Evolutionary conservation across 2,797 vertebrate species (phyloP).

Genomic region (Myotis myotis): DNA sequence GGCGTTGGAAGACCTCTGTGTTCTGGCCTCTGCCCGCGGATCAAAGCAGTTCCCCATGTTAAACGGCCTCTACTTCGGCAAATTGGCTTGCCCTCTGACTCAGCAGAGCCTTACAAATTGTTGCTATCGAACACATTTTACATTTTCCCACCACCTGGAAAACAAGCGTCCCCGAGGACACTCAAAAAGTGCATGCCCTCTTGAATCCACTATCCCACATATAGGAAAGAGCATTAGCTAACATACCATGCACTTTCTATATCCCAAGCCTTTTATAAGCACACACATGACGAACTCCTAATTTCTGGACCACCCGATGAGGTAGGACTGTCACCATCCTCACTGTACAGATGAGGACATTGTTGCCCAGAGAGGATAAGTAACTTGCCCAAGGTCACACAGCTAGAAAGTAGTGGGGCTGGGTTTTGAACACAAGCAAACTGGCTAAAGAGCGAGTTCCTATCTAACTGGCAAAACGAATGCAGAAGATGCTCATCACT

Average conservation of each 20-base stretch:
- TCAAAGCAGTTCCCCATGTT: background rate
- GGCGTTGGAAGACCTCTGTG: background rate
- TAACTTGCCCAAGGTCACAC: background rate
- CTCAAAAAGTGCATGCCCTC: accelerated
- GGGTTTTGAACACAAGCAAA: background rate
- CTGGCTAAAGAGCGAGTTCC: background rate
- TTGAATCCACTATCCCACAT: background rate
- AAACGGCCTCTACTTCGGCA: background rate
- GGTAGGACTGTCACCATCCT: background rate
- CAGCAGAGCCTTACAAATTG: background rate
- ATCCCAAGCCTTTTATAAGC: background rate
- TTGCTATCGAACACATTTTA: background rate
- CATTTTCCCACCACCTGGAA: background rate
- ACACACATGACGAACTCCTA: background rate
- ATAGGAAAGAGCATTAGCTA: no score
- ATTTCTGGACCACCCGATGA: background rate
- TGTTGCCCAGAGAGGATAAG: background rate
- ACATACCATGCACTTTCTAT: accelerated
- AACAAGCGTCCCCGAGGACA: background rate
- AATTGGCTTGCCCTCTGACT: background rate
- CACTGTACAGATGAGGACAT: background rate
- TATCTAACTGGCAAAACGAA: background rate
- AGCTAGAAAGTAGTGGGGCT: background rate
- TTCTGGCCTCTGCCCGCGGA: background rate
- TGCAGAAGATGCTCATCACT: accelerated